Conservation (phyloP, 1,140 invertebrate genomes). For the Plectus sambesii region DNA sequence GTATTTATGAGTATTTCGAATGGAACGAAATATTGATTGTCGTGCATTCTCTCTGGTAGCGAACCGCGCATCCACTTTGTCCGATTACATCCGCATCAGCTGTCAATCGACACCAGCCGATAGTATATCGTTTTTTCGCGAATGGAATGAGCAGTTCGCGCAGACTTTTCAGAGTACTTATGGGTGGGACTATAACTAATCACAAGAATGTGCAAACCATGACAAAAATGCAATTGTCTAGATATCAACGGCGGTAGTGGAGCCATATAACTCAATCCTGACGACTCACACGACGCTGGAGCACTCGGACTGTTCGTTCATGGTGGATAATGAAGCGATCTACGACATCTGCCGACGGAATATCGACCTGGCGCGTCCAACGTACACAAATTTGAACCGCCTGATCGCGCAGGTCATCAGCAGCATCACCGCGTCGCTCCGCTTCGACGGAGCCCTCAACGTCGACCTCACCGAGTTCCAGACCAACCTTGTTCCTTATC, state of each 20-base stretch:
- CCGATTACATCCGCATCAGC: too few relatives aligned
- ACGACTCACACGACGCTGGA: slow-evolving; percentile 55
- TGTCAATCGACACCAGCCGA: too few relatives aligned
- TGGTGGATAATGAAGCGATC: slow-evolving; percentile 68
- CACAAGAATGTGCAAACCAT: too few relatives aligned
- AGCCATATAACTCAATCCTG: slow-evolving; percentile 48
- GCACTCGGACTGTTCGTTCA: slow-evolving; percentile 40
- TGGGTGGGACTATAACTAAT: too few relatives aligned
- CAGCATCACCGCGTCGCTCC: slow-evolving; percentile 42
- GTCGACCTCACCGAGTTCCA: slow-evolving; percentile 31
- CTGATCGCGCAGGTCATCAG: slow-evolving; percentile 62
- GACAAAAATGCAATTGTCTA: too few relatives aligned
- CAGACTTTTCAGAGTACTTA: too few relatives aligned
- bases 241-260: slow-evolving; percentile 47
- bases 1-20: too few relatives aligned
- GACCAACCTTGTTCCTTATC: slow-evolving; percentile 56
- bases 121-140: too few relatives aligned
- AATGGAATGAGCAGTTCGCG: too few relatives aligned
- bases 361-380: slow-evolving; percentile 62
- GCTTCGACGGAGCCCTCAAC: slow-evolving; percentile 29
- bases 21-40: too few relatives aligned
- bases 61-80: too few relatives aligned
- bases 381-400: slow-evolving; percentile 66
- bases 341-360: slow-evolving; percentile 73
- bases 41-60: too few relatives aligned